Evolutionary conservation across 2,113 vertebrate genomes (phyloP).

Genomic region (Oceanodroma tethys): DNA sequence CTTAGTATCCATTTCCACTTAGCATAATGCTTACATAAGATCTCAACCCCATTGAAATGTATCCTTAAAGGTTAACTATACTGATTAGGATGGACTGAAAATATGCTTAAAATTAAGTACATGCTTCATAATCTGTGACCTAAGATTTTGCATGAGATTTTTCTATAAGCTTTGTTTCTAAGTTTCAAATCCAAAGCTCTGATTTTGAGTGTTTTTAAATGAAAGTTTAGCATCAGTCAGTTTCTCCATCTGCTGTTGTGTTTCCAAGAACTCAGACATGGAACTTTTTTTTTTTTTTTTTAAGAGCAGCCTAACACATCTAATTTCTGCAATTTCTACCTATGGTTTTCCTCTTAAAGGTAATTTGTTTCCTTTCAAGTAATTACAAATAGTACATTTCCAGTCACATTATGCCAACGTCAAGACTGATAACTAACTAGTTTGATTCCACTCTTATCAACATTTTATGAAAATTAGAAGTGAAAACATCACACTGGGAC

Average conservation of each 20-base stretch:
- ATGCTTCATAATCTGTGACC: neutral
- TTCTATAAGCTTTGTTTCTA: neutral
- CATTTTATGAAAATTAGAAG: conserved; percentile 74
- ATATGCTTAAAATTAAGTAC: neutral
- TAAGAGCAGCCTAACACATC: conserved; percentile 66
- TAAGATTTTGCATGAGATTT: neutral
- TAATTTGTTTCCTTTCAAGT: conserved; percentile 82
- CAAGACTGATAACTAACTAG: conserved; percentile 72
- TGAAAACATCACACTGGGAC: conserved; percentile 73
- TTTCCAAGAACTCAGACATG: neutral
- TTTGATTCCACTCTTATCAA: conserved; percentile 75
- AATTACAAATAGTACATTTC: conserved; percentile 78
- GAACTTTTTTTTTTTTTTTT: neutral
- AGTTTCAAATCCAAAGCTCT: neutral
- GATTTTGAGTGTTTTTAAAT: neutral
- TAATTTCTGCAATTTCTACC: conserved; percentile 81
- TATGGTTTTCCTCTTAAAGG: conserved; percentile 80
- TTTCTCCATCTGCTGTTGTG: neutral
- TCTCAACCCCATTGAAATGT: neutral
- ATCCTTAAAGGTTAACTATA: neutral
- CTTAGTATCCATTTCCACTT: neutral
- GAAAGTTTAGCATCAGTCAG: neutral
- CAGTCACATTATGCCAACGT: conserved; percentile 65
- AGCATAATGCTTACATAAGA: neutral
- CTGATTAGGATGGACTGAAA: neutral